phyloP scores from a whole-genome alignment of 2,113 vertebrate species.

The Merops nubicus region DNA sequence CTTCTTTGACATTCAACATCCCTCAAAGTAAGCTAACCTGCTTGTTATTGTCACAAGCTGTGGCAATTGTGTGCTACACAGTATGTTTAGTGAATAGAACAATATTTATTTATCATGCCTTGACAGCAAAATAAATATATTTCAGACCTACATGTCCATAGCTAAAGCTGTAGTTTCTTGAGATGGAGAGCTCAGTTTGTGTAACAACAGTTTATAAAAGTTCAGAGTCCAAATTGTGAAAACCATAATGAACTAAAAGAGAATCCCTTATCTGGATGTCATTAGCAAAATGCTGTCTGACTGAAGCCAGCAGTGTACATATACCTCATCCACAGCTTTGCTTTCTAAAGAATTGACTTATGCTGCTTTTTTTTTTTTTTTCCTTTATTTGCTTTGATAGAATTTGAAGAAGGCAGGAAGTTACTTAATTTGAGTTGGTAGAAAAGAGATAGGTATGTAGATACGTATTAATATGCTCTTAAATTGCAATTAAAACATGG shows the following conservation, averaged over 20 bases:
- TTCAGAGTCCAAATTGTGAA: neutral
- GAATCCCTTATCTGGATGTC: neutral
- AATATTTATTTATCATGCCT: neutral
- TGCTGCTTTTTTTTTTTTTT: too few species aligned
- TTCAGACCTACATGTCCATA: neutral
- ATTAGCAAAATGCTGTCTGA: neutral
- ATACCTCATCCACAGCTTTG: neutral
- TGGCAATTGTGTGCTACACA: neutral
- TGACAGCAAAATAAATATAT: neutral
- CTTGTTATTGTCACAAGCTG: neutral
- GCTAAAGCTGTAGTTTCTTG: neutral
- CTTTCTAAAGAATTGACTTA: neutral
- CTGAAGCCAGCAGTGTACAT: neutral
- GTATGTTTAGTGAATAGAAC: neutral
- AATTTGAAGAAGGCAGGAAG: neutral
- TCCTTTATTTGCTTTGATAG: neutral
- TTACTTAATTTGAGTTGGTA: neutral
- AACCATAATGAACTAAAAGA: neutral
- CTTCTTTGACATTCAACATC: neutral
- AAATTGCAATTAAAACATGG: neutral
- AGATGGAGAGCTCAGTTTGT: neutral
- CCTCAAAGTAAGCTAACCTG: neutral
- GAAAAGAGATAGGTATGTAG: neutral
- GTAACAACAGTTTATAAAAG: neutral
- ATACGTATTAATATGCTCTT: constrained; percentile 11